Percentiles rank a stretch among this genome's conserved stretches.
These are phyloP conservation scores for Mythimna vitellina DNA, from an alignment of 2,888 invertebrate species.

Conservation along the genomic window DNA sequence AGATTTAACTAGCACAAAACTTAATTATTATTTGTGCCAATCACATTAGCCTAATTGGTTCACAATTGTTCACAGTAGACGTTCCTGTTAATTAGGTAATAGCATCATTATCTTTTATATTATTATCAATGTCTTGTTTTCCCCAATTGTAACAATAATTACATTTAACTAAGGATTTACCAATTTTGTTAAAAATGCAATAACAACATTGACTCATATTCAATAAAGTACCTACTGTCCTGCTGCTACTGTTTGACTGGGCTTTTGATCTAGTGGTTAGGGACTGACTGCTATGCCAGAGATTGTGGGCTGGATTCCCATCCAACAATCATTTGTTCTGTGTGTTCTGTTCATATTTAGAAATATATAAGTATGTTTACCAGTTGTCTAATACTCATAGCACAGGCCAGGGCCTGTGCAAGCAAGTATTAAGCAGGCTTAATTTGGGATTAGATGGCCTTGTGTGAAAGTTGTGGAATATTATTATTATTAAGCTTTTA, in stretches of 20 bases:
- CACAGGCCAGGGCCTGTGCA: too few species aligned
- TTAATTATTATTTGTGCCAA: slow-evolving; percentile 4
- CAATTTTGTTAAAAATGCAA: not conserved
- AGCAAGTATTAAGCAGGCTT: too few species aligned
- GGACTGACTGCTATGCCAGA: too few species aligned
- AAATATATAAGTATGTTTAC: too few species aligned
- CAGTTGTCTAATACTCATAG: too few species aligned
- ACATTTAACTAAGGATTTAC: not conserved
- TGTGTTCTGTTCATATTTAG: too few species aligned
- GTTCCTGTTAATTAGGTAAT: not conserved
- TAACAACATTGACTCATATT: not conserved
- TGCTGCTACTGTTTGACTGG: too few species aligned
- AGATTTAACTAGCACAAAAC: not conserved
- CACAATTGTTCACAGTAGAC: not conserved
- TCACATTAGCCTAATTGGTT: slow-evolving; percentile 7
- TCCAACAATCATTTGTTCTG: too few species aligned
- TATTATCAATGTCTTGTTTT: slow-evolving; percentile 2
- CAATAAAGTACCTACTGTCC: too few species aligned
- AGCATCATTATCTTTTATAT: not conserved
- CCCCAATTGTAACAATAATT: not conserved
- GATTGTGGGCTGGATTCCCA: too few species aligned
- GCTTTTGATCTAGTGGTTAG: too few species aligned
- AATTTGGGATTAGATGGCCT: too few species aligned
- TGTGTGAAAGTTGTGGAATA: not conserved
- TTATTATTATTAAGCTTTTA: not conserved